Base-by-base conservation (phyloP, 1,140 invertebrate species). In the Philaenus spumarius region DNA sequence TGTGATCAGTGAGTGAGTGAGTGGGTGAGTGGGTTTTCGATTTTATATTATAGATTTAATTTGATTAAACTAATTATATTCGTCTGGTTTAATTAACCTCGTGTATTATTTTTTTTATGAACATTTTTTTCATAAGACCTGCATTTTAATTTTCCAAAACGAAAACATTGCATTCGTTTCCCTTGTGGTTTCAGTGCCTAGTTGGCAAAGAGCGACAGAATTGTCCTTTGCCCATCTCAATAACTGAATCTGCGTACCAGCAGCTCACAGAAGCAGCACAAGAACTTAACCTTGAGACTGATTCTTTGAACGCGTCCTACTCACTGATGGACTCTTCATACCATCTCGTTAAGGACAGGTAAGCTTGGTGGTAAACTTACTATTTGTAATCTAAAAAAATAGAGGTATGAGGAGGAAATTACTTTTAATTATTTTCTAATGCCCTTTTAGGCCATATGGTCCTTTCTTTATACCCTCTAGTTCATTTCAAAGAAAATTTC, bases 161-260 rank as follows among this genome's bases (percentile, higher is more conserved):
- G n/a, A n/a, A n/a, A n/a, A n/a, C n/a, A n/a, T n/a, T n/a, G n/a
- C n/a, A n/a, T n/a, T 30, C 26, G 9, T 30, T 30, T 30, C 9
- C 3, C 26, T 30, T 22, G 5, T 62, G 30, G 11, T 62, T 60
- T 22, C 47, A 73, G 71, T 67, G 69, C 61, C 66, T 77, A 40
- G 65, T 78, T 50, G 76, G 76, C 20, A 72, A 73, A 62, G 75
- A 75, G 63, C 73, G 72, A 59, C 64, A 66, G 37, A 71, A 71
- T 23, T 67, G 67, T 55, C 69, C 72, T 35, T 54, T 76, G 19
- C 76, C 76, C 37, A 53, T 62, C 4, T 62, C 61, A 15, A 65
- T 78, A 19, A 64, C 69, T 22, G 60, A 59, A 35, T 65, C 68
- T 12, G 67, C 71, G 46, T 77, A 69, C 55, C 47, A 68, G 20